phyloP scores from a whole-genome alignment of 2,113 vertebrate genomes.

The Gnathonemus longibarbis region DNA sequence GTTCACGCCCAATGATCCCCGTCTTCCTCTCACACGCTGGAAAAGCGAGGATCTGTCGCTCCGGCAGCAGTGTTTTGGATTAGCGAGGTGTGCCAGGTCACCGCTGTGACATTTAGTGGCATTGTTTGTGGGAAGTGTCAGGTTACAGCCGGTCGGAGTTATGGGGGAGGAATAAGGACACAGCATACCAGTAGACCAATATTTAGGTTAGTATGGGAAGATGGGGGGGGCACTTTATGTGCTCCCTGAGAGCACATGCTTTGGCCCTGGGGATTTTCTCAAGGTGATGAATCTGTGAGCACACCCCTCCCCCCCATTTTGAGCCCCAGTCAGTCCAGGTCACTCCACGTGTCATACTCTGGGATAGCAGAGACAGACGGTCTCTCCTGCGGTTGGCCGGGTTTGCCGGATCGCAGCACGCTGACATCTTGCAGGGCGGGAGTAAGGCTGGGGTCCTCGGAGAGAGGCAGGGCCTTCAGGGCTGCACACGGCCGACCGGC shows the following conservation, averaged over 20 bases:
- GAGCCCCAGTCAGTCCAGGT: neutral
- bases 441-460: slow-evolving; percentile 32
- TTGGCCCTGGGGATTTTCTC: neutral
- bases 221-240: neutral
- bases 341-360: neutral
- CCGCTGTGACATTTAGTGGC: neutral
- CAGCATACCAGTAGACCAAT: neutral
- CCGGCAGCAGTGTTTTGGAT: neutral
- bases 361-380: neutral
- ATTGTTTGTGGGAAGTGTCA: neutral
- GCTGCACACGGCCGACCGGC: slow-evolving; percentile 25
- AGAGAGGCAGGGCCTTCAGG: slow-evolving; percentile 25
- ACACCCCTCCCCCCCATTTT: neutral
- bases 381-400: neutral
- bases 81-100: neutral
- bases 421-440: slow-evolving; percentile 22
- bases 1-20: neutral
- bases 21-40: neutral
- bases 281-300: neutral
- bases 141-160: neutral
- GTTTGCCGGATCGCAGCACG: slow-evolving; percentile 18
- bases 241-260: neutral
- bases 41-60: neutral
- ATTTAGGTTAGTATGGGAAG: neutral
- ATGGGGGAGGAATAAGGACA: neutral